Evolutionary conservation across 2,888 invertebrate species (phyloP).

Genomic region (Pterobdella sp.): DNA sequence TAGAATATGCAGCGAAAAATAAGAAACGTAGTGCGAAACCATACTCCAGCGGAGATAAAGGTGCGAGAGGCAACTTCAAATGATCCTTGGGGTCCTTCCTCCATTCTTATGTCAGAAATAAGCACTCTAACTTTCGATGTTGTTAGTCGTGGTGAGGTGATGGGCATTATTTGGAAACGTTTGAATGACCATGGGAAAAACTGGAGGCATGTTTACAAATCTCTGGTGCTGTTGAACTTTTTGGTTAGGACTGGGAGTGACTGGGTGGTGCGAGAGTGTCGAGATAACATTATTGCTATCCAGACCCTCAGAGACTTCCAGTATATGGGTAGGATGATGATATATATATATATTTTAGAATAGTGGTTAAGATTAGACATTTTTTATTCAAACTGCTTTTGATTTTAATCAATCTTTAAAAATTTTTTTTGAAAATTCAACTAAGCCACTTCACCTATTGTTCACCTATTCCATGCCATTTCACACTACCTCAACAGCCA

Average conservation of each 20-base stretch:
- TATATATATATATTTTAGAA: no score
- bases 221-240: constrained; percentile 87
- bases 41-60: constrained; percentile 97
- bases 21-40: constrained; percentile 98
- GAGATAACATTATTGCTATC: constrained; percentile 96
- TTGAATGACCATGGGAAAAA: constrained; percentile 98
- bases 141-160: constrained; percentile 97
- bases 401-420: no score
- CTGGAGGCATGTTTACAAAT: constrained; percentile 98
- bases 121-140: constrained; percentile 98
- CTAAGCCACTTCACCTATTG: no score
- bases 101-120: constrained; percentile 96
- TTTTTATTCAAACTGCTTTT: no score
- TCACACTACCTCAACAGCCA: no score
- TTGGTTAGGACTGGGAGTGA: constrained; percentile 98
- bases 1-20: constrained; percentile 77
- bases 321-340: no score
- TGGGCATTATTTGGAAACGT: constrained; percentile 98
- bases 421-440: no score
- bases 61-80: constrained; percentile 98
- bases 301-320: constrained; percentile 91
- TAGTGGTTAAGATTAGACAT: no score
- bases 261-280: constrained; percentile 88
- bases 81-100: constrained; percentile 99
- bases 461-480: no score